Base-by-base conservation (phyloP, 2,797 vertebrate genomes). In the Chaenodraco wilsoni region DNA sequence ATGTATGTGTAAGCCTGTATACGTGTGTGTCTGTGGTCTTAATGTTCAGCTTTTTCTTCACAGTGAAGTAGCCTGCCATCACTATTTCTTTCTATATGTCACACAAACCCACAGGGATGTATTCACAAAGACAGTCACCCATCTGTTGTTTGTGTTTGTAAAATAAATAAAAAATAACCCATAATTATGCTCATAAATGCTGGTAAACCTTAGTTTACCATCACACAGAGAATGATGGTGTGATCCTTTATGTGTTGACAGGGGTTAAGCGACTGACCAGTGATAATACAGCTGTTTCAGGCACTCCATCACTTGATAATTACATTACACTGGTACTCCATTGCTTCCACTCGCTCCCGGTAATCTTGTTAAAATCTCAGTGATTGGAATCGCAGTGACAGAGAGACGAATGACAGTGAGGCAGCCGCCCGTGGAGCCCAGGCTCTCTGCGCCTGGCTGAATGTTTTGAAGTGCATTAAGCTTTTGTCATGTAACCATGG, bases 231-330 rank as follows among this genome's bases (percentile, higher is more conserved):
- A 69, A 72, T 52, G 79, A 74, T 70, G 23, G 23, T 83, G 80
- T 73, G 87, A 90, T 89, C 79, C 78, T 62, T 89, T 80, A 87
- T 19, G 51, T 90, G 91, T 77, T 93, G 92, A 92, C 92, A 92
- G 85, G 74, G 87, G 91, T 93, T 92, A 94, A 94, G 85, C 91
- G 84, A 92, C 88, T 93, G 74, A 74, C 81, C 81, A 62, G 84
- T 85, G 91, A 92, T 94, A 93, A 94, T 90, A 91, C 80, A 89
- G 87, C 84, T 56, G 70, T 92, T 87, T 85, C 76, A 80, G 83
- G 74, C 89, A 90, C 89, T 93, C 91, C 85, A 91, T 94, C 92
- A 94, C 91, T 65, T 88, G 81, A 87, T 93, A 93, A 94, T 93
- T 78, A 82, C 76, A 93, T 95, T 94, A 94, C 85, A 69, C 67